Conservation (phyloP, 1,140 invertebrate species). For the Bradysia coprophila region DNA sequence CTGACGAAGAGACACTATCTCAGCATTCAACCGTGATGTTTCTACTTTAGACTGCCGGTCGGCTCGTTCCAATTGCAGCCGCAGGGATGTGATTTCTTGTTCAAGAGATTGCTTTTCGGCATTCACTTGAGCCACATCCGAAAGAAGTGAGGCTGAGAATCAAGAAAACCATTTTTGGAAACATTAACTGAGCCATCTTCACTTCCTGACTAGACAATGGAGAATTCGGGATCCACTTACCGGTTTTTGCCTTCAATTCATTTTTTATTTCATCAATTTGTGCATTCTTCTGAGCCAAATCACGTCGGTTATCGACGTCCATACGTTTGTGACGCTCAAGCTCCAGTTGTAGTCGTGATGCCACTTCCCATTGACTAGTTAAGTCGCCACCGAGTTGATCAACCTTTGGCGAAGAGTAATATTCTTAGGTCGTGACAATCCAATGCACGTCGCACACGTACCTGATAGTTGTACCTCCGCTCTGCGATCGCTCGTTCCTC, state of each 20-base stretch:
- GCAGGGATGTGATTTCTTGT: slow-evolving; percentile 46
- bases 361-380: slow-evolving; percentile 59
- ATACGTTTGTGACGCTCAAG: slow-evolving; percentile 55
- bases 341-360: slow-evolving; percentile 53
- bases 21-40: slow-evolving; percentile 46
- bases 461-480: slow-evolving; percentile 44
- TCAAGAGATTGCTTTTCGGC: slow-evolving; percentile 57
- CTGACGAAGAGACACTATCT: slow-evolving; percentile 56
- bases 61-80: slow-evolving; percentile 39
- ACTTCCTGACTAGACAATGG: no score
- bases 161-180: no score
- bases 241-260: slow-evolving; percentile 50
- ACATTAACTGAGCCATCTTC: no score
- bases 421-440: no score
- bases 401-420: no score
- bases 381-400: slow-evolving; percentile 58
- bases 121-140: slow-evolving; percentile 46
- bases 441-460: background rate
- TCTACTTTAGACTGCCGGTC: slow-evolving; percentile 57
- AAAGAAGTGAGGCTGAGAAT: slow-evolving; percentile 40
- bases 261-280: slow-evolving; percentile 59
- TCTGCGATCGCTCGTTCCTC: slow-evolving; percentile 56
- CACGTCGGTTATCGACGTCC: slow-evolving; percentile 50
- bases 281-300: slow-evolving; percentile 46
- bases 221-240: no score